These are phyloP conservation scores for Brienomyrus longianalis DNA, from an alignment of 2,113 vertebrate genomes.

Conservation along the genomic window DNA sequence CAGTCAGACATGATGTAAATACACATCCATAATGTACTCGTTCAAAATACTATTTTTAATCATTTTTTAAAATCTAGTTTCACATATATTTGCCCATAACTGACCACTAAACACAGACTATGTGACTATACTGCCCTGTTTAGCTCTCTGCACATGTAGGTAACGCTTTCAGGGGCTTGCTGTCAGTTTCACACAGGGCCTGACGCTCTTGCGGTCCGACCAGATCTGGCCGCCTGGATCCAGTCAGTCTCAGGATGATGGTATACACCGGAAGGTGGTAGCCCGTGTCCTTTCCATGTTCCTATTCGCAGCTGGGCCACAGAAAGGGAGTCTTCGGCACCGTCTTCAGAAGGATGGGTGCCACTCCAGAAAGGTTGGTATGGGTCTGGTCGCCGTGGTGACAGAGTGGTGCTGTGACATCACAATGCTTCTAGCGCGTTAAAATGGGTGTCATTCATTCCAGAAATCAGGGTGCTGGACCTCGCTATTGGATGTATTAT, in stretches of 20 bases:
- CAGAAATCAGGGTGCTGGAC: neutral
- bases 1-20: neutral
- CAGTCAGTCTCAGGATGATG: neutral
- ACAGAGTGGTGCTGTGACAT: neutral
- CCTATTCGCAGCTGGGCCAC: no score
- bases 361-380: neutral
- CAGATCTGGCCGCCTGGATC: neutral
- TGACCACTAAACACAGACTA: slow-evolving; percentile 9
- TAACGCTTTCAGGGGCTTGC: neutral
- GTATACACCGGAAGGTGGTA: neutral
- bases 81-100: neutral
- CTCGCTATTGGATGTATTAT: neutral
- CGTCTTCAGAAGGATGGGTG: neutral
- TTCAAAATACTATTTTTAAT: neutral
- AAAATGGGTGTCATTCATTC: neutral
- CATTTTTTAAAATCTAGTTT: neutral
- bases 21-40: neutral
- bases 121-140: neutral
- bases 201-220: neutral
- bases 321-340: no score
- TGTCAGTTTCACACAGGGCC: neutral
- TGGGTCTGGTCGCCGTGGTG: neutral
- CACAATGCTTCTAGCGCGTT: neutral
- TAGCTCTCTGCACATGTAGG: neutral
- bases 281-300: neutral